Evolutionary conservation across 2,113 vertebrate species (phyloP).

Genomic region (Phylloscopus trochiloides): DNA sequence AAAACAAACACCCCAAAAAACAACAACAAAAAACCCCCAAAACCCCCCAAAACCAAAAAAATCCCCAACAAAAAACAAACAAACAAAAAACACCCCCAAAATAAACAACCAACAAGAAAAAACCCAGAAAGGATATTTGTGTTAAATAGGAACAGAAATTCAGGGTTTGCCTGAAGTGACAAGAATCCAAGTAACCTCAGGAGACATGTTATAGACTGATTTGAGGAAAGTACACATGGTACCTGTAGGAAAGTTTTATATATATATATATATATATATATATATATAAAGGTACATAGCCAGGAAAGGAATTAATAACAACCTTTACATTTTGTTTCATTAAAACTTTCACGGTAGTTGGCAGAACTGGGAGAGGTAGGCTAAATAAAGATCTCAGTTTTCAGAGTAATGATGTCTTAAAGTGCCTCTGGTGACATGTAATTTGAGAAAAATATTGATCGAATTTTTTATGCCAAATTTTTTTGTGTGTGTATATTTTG

Average conservation of each 20-base stretch:
- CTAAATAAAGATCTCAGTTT: not conserved
- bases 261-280: not conserved
- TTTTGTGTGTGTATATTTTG: not conserved
- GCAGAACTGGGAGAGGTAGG: not conserved
- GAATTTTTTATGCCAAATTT: not conserved
- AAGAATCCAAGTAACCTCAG: not conserved
- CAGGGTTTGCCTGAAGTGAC: not conserved
- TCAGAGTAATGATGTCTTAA: not conserved
- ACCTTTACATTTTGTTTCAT: not conserved
- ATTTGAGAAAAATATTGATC: not conserved
- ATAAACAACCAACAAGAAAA: no score
- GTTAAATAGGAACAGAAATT: not conserved
- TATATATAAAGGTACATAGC: not conserved
- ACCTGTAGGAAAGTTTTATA: not conserved
- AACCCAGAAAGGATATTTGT: not conserved
- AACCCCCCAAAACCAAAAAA: no score
- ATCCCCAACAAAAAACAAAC: no score
- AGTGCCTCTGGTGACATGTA: not conserved
- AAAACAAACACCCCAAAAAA: no score
- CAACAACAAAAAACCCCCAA: no score
- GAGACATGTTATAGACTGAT: not conserved
- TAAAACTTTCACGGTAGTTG: accelerated
- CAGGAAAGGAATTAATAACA: not conserved
- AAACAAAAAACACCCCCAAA: no score
- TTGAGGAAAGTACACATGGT: not conserved